Base-by-base conservation (phyloP, 2,797 vertebrate species). In the Cercopithecus diana region DNA sequence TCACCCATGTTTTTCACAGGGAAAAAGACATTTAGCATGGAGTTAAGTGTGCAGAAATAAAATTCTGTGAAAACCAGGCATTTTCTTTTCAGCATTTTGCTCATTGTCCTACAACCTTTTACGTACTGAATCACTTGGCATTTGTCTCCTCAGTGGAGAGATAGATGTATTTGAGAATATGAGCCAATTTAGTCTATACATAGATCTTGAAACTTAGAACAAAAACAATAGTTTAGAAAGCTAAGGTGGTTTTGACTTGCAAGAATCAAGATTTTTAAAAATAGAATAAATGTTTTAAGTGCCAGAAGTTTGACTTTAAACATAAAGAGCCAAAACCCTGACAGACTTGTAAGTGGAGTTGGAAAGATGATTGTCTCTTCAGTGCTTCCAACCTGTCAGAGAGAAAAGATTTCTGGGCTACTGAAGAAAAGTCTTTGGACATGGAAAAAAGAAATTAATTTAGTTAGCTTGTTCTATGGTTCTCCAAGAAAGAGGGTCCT, bases 201-300 rank as follows among this genome's bases (percentile, higher is more conserved):
- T 79, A 95, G 26, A 93, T 83, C 91, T 88, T 89, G 84, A 93
- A 96, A 97, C 64, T 85, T 57, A 39, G 70, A 93, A 28, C 19
- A 80, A 90, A 86, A 90, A 82, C 73, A 91, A 79, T 33, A 90
- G 72, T 76, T 92, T 93, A 79, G 67, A 95, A 94, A 93, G 28
- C 43, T 58, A 82, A 58, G 52, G 24, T 82, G 12, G 52, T 95
- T 94, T 85, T 95, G 20, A 94, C 95, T 89, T 85, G 36, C 30
- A 97, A 96, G 50, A 82, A 92, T 67, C 24, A 93, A 93, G 33
- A 9, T 58, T 87, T 70, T 73, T 75, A 4, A 95, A 43, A 67
- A 67, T n/a, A 67, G 14, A 84, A 79, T 14, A 89, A 86, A 7
- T 2, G 5, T 28, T 80, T 83, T 85, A 72, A 84, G 80, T n/a